Evolutionary conservation across 1,140 invertebrate genomes (phyloP), one percentile per base, ranked within the genome.

Genomic region (Cryptotermes secundus): DNA sequence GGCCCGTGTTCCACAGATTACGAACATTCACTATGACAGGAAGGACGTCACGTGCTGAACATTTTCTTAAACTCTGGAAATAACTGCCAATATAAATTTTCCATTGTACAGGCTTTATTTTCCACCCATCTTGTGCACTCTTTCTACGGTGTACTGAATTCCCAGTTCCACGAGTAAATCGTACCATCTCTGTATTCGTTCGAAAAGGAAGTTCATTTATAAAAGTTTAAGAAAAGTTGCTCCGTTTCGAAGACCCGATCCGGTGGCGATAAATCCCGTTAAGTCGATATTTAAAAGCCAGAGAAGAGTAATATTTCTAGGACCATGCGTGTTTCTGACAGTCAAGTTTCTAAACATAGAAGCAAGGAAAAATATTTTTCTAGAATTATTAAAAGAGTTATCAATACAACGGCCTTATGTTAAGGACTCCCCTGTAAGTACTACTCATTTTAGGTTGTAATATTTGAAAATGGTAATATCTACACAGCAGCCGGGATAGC

Each of bases 191-290:
- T 31, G 59, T 4, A 31, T 72, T 72, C 59, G 19, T 19, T 59
- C 26, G 26, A 9, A 72, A 10, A n/a, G 26, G 26, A 72, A 72
- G 59, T 72, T 72, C 59, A 72, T 72, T 72, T 72, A n/a, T 72
- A 72, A 72, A 72, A 72, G 59, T 72, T 72, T 7, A 72, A 72
- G n/a, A 72, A 72, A n/a, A 72, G 26, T 72, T 72, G 59, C 26
- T 31, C 3, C 59, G 59, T n/a, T 72, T n/a, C 10, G 26, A 72
- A 72, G 59, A 72, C 31, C 59, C 26, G 59, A 72, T 72, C 59
- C 16, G 24, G 53, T 59, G 59, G 4, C 59, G n/a, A 72, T 72
- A 72, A 72, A 72, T 72, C 31, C 26, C 59, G n/a, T 7, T 9
- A 31, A 31, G n/a, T 7, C 59, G 7, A 72, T 72, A n/a, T 72